Evolutionary conservation across 2,113 vertebrate genomes (phyloP), one percentile per base, ranked within the genome.

Genomic region (Leucopsar rothschildi): DNA sequence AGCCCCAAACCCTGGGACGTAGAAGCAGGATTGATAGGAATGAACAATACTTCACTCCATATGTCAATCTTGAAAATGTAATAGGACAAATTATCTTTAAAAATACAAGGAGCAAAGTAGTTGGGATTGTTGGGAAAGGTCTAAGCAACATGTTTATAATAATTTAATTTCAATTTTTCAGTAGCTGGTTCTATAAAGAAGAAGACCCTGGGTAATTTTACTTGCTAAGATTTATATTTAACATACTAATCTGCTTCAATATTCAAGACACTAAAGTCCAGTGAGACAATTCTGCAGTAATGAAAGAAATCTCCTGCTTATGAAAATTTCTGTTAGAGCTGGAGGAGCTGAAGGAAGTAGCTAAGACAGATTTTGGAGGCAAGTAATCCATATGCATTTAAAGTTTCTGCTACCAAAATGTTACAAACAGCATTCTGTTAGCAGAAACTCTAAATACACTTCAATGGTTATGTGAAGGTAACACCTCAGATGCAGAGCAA

Each of bases 1-100:
- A 4, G 1, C 15, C 20, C 19, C 15, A 68, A 76, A 45, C 2
- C 3, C 6, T 22, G 31, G 21, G 11, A 5, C 39, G 6, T 11
- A 44, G 16, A 7, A 57, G 7, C 13, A 59, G 4, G 23, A 65
- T 16, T 65, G 25, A 45, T 50, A 44, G 25, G 10, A 68, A 52
- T 13, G 10, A 61, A 24, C 4, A 87, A 33, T 35, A 39, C 15
- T 60, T 76, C 1, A 2, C 6, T 71, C 9, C 40, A 5, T 17
- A 70, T 50, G 16, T 73, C 33, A 66, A 1, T 56, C 21, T 59
- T 66, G 21, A 86, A 88, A 90, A 73, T 35, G 3, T 23, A 76
- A 37, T 31, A 57, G 3, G 11, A 71, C 7, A 78, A 22, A 39
- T 60, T 66, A 31, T 31, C 15, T 68, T 79, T 44, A 27, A 61